A percentile compares a stretch with the other conserved stretches of the same genome.
These are phyloP conservation scores for Odontamblyopus rebecca DNA, from an alignment of 2,797 vertebrate genomes.

Conservation along the genomic window DNA sequence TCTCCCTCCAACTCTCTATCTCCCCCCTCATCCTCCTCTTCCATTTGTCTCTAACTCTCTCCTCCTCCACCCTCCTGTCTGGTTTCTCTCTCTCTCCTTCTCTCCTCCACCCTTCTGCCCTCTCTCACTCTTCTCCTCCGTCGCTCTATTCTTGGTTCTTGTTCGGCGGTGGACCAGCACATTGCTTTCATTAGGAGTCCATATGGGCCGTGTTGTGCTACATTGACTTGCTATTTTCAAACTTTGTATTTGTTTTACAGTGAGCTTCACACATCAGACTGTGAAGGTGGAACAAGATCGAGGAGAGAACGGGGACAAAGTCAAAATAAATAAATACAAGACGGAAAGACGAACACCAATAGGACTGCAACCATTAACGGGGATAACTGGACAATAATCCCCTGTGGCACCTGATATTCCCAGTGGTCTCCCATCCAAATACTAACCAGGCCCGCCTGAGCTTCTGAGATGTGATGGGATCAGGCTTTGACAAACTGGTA, in stretches of 20 bases:
- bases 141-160: constrained; percentile 8
- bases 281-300: neutral
- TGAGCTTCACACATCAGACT: neutral
- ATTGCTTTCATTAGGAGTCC: constrained; percentile 34
- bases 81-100: no score
- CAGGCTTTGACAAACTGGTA: no score
- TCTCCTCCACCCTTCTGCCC: constrained; percentile 20
- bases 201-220: constrained; percentile 10
- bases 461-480: no score
- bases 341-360: no score
- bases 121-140: neutral
- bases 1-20: neutral
- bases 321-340: no score
- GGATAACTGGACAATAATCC: no score
- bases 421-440: no score
- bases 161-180: constrained; percentile 14
- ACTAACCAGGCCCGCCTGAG: no score
- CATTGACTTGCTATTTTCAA: constrained; percentile 5
- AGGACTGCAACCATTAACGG: no score
- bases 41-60: neutral
- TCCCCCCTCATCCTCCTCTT: neutral
- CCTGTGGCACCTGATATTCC: no score
- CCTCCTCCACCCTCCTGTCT: accelerated
- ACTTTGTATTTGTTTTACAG: neutral
- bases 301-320: neutral